Conservation (phyloP, 2,113 vertebrate species). For the Cyphomyrus discorhynchus region DNA sequence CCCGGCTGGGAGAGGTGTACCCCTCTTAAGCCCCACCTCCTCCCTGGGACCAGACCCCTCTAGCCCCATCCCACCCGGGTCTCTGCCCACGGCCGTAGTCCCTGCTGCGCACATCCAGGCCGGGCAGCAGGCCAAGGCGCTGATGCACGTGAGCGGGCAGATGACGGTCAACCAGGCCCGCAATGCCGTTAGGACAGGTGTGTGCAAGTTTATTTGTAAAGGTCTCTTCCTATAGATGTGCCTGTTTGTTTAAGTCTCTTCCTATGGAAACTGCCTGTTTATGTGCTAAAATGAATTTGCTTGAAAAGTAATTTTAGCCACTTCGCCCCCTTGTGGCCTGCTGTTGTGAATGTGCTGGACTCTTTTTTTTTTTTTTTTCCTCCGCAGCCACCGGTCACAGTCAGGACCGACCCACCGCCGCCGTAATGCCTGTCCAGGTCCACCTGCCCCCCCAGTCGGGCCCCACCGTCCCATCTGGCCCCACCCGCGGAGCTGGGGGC, state of each 20-base stretch:
- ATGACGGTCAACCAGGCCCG: conserved; percentile 97
- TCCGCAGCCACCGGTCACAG: conserved; percentile 71
- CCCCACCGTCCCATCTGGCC: conserved; percentile 48
- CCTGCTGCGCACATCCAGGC: conserved; percentile 76
- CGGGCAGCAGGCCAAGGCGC: conserved; percentile 80
- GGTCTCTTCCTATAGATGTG: background rate
- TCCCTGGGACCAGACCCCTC: conserved; percentile 63
- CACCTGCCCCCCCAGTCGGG: conserved; percentile 63
- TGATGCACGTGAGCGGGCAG: conserved; percentile 81
- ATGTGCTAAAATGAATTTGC: background rate
- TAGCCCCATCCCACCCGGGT: conserved; percentile 37
- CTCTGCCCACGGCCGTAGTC: conserved; percentile 66
- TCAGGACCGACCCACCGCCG: conserved; percentile 85
- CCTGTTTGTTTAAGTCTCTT: background rate
- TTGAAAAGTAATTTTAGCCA: background rate
- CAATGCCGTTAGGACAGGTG: conserved; percentile 86
- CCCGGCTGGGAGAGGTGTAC: conserved; percentile 72
- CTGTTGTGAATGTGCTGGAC: background rate
- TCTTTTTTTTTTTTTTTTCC: background rate
- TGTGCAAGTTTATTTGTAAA: background rate
- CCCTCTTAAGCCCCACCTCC: conserved; percentile 73
- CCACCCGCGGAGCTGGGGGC: conserved; percentile 46
- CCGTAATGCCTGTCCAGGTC: conserved; percentile 83
- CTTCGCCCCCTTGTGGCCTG: background rate
- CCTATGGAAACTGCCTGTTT: background rate